Percentiles rank a stretch among this genome's conserved stretches.
Conservation (phyloP, 30 jellyfish, hydroid and myxozoan species). For the Chironex yamaguchii region DNA sequence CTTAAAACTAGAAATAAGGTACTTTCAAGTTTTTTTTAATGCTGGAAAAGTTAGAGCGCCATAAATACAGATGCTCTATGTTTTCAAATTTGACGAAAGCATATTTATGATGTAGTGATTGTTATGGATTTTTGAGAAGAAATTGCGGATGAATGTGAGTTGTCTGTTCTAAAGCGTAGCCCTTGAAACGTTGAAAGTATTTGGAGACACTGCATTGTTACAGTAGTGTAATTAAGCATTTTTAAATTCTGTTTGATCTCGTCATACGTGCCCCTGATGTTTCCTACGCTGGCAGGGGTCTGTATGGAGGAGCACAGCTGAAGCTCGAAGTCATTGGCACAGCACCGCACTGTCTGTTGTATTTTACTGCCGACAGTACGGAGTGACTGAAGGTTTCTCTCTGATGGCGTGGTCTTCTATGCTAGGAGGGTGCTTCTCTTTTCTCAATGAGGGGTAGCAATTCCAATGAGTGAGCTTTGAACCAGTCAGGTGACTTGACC, state of each 20-base stretch:
- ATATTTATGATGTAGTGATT: too few species aligned
- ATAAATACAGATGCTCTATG: too few species aligned
- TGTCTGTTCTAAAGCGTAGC: too few species aligned
- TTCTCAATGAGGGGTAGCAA: background rate
- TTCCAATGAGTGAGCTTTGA: background rate
- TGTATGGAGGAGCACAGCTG: background rate
- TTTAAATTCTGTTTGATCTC: background rate
- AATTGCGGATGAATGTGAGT: too few species aligned
- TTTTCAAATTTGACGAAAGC: too few species aligned
- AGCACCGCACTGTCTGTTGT: background rate
- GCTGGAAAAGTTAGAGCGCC: too few species aligned
- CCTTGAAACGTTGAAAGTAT: too few species aligned
- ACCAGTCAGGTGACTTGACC: background rate
- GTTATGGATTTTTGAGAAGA: too few species aligned
- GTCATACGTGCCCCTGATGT: background rate
- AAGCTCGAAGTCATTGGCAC: background rate
- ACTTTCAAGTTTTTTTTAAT: too few species aligned
- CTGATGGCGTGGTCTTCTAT: background rate
- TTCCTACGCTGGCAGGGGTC: background rate
- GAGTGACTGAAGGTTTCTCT: background rate
- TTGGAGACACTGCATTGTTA: too few species aligned
- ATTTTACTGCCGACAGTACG: background rate
- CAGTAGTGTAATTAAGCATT: too few species aligned
- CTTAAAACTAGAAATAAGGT: too few species aligned
- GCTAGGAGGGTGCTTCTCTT: background rate